These are phyloP conservation scores for Leucophenga montana DNA, from an alignment of 2,888 invertebrate species.

Conservation along the genomic window DNA sequence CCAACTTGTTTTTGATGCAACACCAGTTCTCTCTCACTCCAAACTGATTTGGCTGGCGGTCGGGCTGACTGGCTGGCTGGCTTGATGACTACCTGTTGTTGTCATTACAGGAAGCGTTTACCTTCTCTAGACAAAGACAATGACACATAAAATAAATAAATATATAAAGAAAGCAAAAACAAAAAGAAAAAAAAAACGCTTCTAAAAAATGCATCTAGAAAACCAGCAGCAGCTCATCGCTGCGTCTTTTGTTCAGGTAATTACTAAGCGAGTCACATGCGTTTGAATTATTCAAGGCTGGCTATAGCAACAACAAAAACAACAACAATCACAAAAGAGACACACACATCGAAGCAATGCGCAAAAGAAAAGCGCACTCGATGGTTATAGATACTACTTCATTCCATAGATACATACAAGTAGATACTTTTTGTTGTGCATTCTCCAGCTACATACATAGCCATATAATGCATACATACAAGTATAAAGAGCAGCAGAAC, in stretches of 20 bases:
- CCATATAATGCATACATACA: neutral
- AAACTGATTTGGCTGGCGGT: slow-evolving; percentile 8
- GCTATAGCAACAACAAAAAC: slow-evolving; percentile 43
- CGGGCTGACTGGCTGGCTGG: no score
- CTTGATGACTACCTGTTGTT: slow-evolving; percentile 22
- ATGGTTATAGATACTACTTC: slow-evolving; percentile 51
- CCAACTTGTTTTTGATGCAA: no score
- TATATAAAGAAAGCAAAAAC: slow-evolving; percentile 31
- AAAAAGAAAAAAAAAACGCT: slow-evolving; percentile 43
- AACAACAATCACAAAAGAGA: no score
- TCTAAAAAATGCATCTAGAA: slow-evolving; percentile 37
- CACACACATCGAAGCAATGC: neutral
- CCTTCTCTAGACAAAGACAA: slow-evolving; percentile 48
- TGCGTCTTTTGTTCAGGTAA: slow-evolving; percentile 53
- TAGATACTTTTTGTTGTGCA: slow-evolving; percentile 3
- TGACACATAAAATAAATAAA: slow-evolving; percentile 26
- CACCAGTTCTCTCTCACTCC: neutral
- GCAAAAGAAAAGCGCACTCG: neutral
- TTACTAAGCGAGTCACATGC: slow-evolving; percentile 67
- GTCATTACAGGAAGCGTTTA: slow-evolving; percentile 66
- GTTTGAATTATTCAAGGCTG: slow-evolving; percentile 67
- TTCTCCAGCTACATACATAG: no score
- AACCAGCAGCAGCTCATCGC: slow-evolving; percentile 37
- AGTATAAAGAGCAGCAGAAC: slow-evolving; percentile 43
- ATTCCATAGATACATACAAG: slow-evolving; percentile 9